Base-by-base conservation (phyloP, 2,113 vertebrate species). In the Osmerus eperlanus region DNA sequence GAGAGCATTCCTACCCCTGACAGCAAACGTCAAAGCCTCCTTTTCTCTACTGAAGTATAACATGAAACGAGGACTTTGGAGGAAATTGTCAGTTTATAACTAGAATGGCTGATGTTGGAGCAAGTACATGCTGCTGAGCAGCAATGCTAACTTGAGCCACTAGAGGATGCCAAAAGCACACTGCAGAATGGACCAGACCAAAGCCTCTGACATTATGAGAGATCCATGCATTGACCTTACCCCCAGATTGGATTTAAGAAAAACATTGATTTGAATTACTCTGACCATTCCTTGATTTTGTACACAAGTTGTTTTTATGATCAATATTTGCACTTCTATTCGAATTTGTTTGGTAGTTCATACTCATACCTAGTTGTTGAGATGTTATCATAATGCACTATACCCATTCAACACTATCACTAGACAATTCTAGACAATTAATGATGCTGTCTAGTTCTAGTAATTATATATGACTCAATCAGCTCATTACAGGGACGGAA, bases 21-120 rank as follows among this genome's bases (percentile, higher is more conserved):
- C 92, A 97, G 96, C 90, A 99, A 99, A 86, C 94, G 97, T 66
- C 97, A 98, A 85, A 99, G 97, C 81, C 93, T 98, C 84, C 94
- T 98, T 14, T 99, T 99, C 81, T 97, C 97, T 55, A 96, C 95
- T 0, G 96, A 99, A 89, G 96, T 99, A 85, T 99, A 94, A 90
- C 78, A 8, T 11, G 65, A 53, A 68, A 62, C 29, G 29, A 7
- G 7, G 41, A 65, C 55, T 56, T 19, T 9, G n/a, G n/a, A 18
- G 25, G 63, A 9, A 60, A 59, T 16, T 21, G 61, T 19, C 63
- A 18, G 15, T 29, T 28, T 28, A 60, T 65, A 75, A 55, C 18
- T 56, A 61, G 72, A 77, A 36, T 14, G 21, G 56, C 14, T 25
- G 69, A 72, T 65, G 72, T 71, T 67, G 62, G 32, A 53, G 54